Conservation (phyloP, 2,113 vertebrate genomes). For the Hyperopisus bebe region DNA sequence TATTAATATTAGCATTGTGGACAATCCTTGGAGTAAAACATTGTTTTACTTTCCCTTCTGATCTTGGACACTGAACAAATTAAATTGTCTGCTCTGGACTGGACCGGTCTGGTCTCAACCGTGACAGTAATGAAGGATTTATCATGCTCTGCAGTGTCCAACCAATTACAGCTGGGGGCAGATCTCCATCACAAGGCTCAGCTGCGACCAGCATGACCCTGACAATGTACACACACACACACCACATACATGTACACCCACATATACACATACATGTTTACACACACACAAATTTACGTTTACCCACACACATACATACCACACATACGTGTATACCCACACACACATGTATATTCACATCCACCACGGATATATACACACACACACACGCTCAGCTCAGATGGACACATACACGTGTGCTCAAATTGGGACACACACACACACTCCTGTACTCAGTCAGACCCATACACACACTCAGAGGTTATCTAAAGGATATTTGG, state of each 20-base stretch:
- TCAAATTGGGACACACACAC: too few relatives aligned
- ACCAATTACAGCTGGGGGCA: conserved; percentile 68
- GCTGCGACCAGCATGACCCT: conserved; percentile 54
- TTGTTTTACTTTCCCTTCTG: conserved; percentile 37
- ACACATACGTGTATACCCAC: too few relatives aligned
- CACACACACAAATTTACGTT: too few relatives aligned
- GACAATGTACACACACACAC: conserved; percentile 53
- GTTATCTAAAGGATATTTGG: conserved; percentile 47
- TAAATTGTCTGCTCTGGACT: conserved; percentile 55
- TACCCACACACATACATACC: too few relatives aligned
- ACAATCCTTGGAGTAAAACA: not conserved
- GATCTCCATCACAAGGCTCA: conserved; percentile 56
- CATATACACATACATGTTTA: conserved; percentile 34
- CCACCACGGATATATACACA: not conserved
- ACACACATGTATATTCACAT: not conserved
- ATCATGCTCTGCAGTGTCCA: conserved; percentile 67
- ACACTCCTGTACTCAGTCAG: conserved; percentile 41
- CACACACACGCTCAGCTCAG: conserved; percentile 23
- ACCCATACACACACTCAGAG: conserved; percentile 49
- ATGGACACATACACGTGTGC: conserved; percentile 37
- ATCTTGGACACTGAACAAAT: conserved; percentile 54
- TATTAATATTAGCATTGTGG: not conserved
- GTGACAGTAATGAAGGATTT: conserved; percentile 75
- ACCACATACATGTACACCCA: conserved; percentile 48
- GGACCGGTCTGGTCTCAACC: conserved; percentile 8